A percentile compares a stretch with the other conserved stretches of the same genome.
Conservation (phyloP, 2,888 invertebrate genomes). For the Steinernema carpocapsae region DNA sequence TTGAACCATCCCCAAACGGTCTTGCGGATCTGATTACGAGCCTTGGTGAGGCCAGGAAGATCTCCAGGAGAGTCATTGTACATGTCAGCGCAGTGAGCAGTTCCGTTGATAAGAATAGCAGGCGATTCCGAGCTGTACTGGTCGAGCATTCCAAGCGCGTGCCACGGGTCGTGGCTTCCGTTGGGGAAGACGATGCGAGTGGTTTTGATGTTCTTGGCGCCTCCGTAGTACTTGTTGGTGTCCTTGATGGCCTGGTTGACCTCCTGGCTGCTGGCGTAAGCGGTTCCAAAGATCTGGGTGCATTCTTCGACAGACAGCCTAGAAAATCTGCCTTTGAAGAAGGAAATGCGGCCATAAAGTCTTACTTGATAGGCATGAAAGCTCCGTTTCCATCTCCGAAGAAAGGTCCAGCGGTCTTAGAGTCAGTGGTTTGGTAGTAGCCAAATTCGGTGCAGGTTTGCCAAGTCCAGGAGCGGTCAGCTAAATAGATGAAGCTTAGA, state of each 20-base stretch:
- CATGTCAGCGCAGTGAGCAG: conserved; percentile 45
- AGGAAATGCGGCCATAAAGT: background rate
- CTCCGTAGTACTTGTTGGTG: conserved; percentile 55
- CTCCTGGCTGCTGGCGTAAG: conserved; percentile 40
- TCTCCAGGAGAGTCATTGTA: background rate
- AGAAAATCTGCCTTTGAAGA: background rate
- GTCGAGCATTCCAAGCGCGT: conserved; percentile 42
- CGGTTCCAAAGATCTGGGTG: conserved; percentile 35
- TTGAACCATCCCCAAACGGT: conserved; percentile 31
- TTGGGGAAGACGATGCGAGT: conserved; percentile 33
- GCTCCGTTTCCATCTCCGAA: conserved; percentile 1
- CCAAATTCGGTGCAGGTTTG: conserved; percentile 48
- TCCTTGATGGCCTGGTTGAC: conserved; percentile 45
- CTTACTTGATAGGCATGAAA: conserved; percentile 40
- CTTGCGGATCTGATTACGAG: conserved; percentile 34
- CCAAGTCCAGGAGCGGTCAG: conserved; percentile 33
- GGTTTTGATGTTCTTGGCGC: conserved; percentile 15
- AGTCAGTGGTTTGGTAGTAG: conserved; percentile 44
- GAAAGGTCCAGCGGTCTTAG: conserved; percentile 15
- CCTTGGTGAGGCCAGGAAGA: conserved; percentile 9
- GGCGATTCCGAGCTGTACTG: conserved; percentile 32
- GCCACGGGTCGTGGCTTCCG: conserved; percentile 41
- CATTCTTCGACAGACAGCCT: conserved; percentile 30
- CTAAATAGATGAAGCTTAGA: background rate
- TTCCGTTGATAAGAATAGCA: conserved; percentile 42